phyloP scores from a whole-genome alignment of 1,140 invertebrate species.

The Drosophila punjabiensis region DNA sequence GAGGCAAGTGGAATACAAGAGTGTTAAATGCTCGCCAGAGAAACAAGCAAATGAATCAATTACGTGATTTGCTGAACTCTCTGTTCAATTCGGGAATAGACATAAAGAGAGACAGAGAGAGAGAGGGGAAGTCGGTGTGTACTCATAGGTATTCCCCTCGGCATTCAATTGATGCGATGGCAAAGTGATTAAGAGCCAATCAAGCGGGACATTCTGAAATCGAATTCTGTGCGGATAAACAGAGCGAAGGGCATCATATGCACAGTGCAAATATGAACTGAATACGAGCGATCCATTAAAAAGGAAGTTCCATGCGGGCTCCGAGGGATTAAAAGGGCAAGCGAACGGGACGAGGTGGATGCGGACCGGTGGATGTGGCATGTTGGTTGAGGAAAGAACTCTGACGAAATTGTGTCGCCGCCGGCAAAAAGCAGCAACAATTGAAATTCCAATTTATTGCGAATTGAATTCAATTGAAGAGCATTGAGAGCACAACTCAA shows the following conservation, averaged over 20 bases:
- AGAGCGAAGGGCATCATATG: conserved; percentile 20
- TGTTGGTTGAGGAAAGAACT: neutral
- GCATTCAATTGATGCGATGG: conserved; percentile 41
- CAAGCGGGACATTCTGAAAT: conserved; percentile 37
- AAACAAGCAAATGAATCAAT: conserved; percentile 68
- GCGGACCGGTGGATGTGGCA: neutral
- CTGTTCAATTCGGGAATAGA: conserved; percentile 5
- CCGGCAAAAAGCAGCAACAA: conserved; percentile 56
- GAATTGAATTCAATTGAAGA: conserved; percentile 83
- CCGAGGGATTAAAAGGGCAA: conserved; percentile 7
- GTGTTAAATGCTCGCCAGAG: conserved; percentile 36
- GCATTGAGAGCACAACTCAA: conserved; percentile 72
- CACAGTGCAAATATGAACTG: conserved; percentile 42
- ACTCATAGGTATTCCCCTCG: conserved; percentile 18
- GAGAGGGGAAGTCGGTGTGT: neutral
- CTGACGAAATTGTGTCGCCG: conserved; percentile 68
- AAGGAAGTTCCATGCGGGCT: conserved; percentile 74
- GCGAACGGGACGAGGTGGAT: conserved; percentile 3
- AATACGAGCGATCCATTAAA: conserved; percentile 55
- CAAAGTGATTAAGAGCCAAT: conserved; percentile 46
- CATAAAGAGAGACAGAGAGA: neutral
- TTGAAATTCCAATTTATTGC: conserved; percentile 79
- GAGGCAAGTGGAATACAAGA: conserved; percentile 22
- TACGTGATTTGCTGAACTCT: conserved; percentile 52
- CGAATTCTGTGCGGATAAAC: conserved; percentile 24